Conservation (phyloP, 2,888 invertebrate genomes). For the Athalia circularis region DNA sequence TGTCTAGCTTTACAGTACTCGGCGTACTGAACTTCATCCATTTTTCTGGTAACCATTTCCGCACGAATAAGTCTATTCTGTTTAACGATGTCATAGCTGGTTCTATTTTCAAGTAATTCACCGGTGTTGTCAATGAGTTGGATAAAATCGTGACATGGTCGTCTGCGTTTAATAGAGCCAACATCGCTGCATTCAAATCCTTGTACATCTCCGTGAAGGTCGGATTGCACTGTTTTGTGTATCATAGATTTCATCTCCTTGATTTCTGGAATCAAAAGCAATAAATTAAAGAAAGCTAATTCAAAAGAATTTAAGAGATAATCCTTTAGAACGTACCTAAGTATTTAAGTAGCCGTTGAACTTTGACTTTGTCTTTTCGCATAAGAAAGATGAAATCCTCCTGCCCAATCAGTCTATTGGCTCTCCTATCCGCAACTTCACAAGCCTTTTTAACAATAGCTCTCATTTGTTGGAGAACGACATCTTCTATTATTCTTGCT, state of each 20-base stretch:
- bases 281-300: slow-evolving; percentile 13
- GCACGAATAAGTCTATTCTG: slow-evolving; percentile 77
- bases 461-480: slow-evolving; percentile 88
- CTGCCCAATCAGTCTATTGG: slow-evolving; percentile 74
- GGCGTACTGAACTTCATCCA: slow-evolving; percentile 77
- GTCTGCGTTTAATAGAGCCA: slow-evolving; percentile 52
- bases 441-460: slow-evolving; percentile 86
- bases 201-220: slow-evolving; percentile 75
- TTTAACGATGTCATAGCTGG: slow-evolving; percentile 80
- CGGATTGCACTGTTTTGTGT: slow-evolving; percentile 70
- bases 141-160: slow-evolving; percentile 62
- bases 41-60: slow-evolving; percentile 77
- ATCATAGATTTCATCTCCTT: slow-evolving; percentile 74
- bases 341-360: slow-evolving; percentile 86
- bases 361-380: slow-evolving; percentile 86
- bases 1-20: slow-evolving; percentile 88
- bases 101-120: slow-evolving; percentile 66
- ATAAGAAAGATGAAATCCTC: slow-evolving; percentile 89
- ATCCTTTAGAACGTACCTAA: slow-evolving; percentile 70
- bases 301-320: background rate
- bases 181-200: slow-evolving; percentile 76
- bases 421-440: slow-evolving; percentile 80
- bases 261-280: slow-evolving; percentile 57
- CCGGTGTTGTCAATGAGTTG: slow-evolving; percentile 71
- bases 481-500: slow-evolving; percentile 88